Base-by-base conservation (phyloP, 92 coral and sea anemone species). In the Parazoanthus swiftii region DNA sequence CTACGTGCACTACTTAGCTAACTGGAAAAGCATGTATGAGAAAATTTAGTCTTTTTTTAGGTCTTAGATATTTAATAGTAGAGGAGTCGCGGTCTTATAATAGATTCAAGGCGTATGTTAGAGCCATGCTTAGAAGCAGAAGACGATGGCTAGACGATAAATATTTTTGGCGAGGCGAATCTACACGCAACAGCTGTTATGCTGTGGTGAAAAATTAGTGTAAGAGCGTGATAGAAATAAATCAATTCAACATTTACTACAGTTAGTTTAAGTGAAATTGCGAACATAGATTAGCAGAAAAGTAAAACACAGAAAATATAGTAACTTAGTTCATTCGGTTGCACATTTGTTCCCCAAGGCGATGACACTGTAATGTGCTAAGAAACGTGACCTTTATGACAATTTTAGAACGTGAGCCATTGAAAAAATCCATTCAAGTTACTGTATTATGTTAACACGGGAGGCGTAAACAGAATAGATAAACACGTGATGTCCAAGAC, bases 321-420 rank as follows among this genome's bases (percentile, higher is more conserved):
- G 84, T n/a, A 79, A 18, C 4, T 76, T 35, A 79, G 1, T 79
- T 26, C 36, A 79, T 79, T 43, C 71, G 36, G 36, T 35, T 35
- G 44, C 26, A 72, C 65, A 78, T 78, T 78, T 78, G 66, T 78
- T 67, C 82, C 82, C 82, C 50, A 20, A 78, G 82, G 82, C 82
- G 82, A 78, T 43, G 29, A 50, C 50, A 21, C 29, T 78, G 37
- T 78, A 78, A 29, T 37, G 50, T 78, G 15, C 82, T 15, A 78
- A 78, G 82, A 78, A 78, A 78, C 66, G 29, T 78, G 82, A 48
- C 29, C 25, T 74, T 8, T n/a, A 74, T 16, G 78, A 74, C 36
- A 74, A 74, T 8, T 8, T 74, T 74, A 74, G 44, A 74, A 74
- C 78, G 5, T 18, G 78, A 74, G 23, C 78, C 23, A 74, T 74